A percentile compares a stretch with the other conserved stretches of the same genome.
phyloP scores from a whole-genome alignment of 1,140 invertebrate genomes.

The Rhagoletis pomonella region DNA sequence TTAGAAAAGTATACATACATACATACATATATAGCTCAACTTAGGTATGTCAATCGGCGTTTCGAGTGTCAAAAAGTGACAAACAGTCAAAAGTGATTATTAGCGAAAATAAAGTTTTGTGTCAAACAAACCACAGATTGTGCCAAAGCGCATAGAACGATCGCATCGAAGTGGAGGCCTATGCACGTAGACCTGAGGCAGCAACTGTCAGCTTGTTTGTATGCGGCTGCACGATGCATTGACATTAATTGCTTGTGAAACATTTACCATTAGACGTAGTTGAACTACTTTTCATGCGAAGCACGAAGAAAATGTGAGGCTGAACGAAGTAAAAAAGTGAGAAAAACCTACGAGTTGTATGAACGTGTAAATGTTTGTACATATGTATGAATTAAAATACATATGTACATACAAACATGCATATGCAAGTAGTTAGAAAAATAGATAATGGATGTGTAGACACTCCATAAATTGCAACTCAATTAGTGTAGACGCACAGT shows the following conservation, averaged over 20 bases:
- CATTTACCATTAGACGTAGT: constrained; percentile 49
- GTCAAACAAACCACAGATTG: constrained; percentile 36
- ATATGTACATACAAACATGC: not conserved
- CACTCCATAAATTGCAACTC: no score
- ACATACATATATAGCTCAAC: not conserved
- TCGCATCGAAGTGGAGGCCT: not conserved
- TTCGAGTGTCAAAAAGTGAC: constrained; percentile 28
- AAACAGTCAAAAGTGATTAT: constrained; percentile 51
- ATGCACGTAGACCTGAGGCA: not conserved
- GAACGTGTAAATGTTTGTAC: no score
- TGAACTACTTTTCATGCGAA: constrained; percentile 36
- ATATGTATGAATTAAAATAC: no score
- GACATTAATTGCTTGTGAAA: constrained; percentile 51
- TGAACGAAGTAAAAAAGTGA: not conserved
- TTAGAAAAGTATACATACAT: not conserved
- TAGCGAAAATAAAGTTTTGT: not conserved
- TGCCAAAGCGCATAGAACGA: constrained; percentile 11
- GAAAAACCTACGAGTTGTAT: no score
- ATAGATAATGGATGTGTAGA: not conserved
- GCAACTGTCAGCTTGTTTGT: constrained; percentile 12
- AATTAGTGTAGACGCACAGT: no score
- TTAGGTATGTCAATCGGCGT: not conserved
- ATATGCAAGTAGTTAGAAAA: not conserved
- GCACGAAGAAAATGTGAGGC: constrained; percentile 8
- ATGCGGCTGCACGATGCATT: constrained; percentile 10